phyloP scores from a whole-genome alignment of 2,888 invertebrate species.

The Drosophila kambysellisi region DNA sequence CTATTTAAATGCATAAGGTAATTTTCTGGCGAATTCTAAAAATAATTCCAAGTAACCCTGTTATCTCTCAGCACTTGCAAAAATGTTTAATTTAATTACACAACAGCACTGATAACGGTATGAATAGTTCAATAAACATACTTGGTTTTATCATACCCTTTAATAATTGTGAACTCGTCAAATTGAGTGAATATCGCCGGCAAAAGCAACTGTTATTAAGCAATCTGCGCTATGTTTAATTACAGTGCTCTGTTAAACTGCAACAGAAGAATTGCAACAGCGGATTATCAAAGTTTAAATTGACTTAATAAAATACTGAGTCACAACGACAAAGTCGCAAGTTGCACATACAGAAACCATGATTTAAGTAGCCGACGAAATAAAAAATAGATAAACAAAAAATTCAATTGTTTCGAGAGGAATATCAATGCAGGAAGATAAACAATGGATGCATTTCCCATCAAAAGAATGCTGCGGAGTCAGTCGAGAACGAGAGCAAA shows the following conservation, averaged over 20 bases:
- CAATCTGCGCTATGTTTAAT: neutral
- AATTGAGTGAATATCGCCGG: neutral
- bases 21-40: neutral
- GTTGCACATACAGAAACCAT: neutral
- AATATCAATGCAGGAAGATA: neutral
- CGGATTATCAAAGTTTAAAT: neutral
- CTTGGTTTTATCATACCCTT: conserved; percentile 8
- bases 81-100: conserved; percentile 16
- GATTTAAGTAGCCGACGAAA: neutral
- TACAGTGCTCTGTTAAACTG: neutral
- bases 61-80: conserved; percentile 4
- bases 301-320: neutral
- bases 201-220: neutral
- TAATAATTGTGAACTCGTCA: conserved; percentile 5
- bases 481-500: neutral
- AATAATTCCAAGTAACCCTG: neutral
- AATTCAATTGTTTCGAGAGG: neutral
- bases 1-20: neutral
- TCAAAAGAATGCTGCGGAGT: neutral
- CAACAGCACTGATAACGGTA: conserved; percentile 4
- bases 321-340: neutral
- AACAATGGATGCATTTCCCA: neutral
- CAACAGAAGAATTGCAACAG: too few species aligned
- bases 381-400: neutral
- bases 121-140: neutral